These are phyloP conservation scores for Ceyx melanurus DNA, from an alignment of 2,113 vertebrate species.

Conservation along the genomic window DNA sequence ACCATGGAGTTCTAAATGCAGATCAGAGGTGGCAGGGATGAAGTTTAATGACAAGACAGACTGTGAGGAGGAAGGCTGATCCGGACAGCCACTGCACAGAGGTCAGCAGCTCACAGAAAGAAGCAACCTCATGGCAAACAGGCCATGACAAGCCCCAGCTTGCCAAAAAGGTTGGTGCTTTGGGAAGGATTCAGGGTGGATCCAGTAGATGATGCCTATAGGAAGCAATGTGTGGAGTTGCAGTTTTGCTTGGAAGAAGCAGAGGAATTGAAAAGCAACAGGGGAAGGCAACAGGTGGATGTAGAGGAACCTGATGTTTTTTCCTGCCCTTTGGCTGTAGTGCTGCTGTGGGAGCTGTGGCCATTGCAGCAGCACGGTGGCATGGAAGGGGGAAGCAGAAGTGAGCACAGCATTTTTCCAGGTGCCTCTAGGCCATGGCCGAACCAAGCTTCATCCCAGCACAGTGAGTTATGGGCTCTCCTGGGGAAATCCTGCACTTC, in stretches of 20 bases:
- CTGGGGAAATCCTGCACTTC: neutral
- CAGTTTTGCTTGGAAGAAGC: neutral
- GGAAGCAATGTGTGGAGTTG: neutral
- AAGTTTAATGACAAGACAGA: neutral
- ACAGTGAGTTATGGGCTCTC: neutral
- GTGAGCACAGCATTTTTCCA: neutral
- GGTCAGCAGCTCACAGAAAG: neutral
- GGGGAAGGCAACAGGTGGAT: neutral
- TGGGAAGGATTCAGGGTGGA: neutral
- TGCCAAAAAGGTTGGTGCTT: neutral
- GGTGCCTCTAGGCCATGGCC: neutral
- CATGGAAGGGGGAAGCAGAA: neutral
- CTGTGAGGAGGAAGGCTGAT: neutral
- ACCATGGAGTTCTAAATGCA: neutral
- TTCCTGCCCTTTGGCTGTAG: neutral
- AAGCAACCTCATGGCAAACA: neutral
- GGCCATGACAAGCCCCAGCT: neutral
- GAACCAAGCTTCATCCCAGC: neutral
- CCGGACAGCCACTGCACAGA: rapidly evolving
- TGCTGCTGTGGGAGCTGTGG: neutral
- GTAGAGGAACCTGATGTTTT: neutral
- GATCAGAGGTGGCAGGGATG: neutral
- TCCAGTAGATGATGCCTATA: neutral
- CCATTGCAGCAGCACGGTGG: neutral
- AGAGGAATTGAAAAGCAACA: neutral